Percentiles rank a stretch among this genome's conserved stretches.
Evolutionary conservation across 2,888 invertebrate genomes (phyloP).

Genomic region (Amphiduros pacificus): DNA sequence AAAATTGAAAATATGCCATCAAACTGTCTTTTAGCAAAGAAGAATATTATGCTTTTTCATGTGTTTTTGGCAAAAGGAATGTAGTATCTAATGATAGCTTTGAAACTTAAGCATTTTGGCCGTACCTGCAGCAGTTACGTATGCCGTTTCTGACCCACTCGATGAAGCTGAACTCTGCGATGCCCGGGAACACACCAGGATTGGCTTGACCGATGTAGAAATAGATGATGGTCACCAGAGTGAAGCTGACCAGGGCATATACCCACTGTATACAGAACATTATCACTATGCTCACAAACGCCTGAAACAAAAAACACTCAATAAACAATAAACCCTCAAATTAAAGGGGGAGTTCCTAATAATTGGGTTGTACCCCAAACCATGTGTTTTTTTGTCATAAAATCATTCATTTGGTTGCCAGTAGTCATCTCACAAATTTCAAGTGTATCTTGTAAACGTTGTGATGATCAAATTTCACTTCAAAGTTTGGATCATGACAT

Average conservation of each 20-base stretch:
- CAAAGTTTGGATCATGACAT: too few species aligned
- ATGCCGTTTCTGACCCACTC: constrained; percentile 54
- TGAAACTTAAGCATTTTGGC: not conserved
- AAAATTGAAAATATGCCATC: not conserved
- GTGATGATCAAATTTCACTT: too few species aligned
- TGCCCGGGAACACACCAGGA: constrained; percentile 91
- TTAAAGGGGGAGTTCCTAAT: too few species aligned
- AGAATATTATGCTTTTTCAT: too few species aligned
- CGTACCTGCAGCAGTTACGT: constrained; percentile 51
- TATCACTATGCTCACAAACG: constrained; percentile 80
- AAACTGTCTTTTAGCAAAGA: not conserved
- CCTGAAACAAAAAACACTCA: constrained; percentile 67
- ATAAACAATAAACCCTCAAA: not conserved
- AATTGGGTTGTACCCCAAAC: too few species aligned
- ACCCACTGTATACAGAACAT: constrained; percentile 94
- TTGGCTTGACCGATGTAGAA: constrained; percentile 93
- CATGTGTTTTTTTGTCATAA: too few species aligned
- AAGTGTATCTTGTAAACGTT: too few species aligned
- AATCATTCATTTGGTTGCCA: too few species aligned
- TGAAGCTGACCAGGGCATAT: constrained; percentile 83
- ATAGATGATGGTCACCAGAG: constrained; percentile 82
- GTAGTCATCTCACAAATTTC: too few species aligned
- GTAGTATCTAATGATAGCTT: not conserved
- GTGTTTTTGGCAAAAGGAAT: not conserved
- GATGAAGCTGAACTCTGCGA: constrained; percentile 58